Percentiles rank a stretch among this genome's conserved stretches.
These are phyloP conservation scores for Parnassius apollo DNA, from an alignment of 2,888 invertebrate genomes.

Conservation along the genomic window DNA sequence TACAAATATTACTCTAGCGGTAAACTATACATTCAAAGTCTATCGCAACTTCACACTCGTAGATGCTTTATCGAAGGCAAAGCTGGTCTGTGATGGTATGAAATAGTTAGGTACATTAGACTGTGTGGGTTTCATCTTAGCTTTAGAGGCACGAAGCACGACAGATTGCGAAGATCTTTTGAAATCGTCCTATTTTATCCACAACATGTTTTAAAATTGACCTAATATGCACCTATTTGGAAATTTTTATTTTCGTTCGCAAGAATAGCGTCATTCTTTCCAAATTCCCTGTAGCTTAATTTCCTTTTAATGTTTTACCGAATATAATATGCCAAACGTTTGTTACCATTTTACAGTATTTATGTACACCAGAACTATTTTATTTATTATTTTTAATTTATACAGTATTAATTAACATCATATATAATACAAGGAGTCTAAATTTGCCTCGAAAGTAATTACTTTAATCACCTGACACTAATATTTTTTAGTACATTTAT, in stretches of 20 bases:
- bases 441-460: constrained; percentile 14
- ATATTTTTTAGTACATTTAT: not conserved
- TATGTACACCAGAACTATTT: constrained; percentile 33
- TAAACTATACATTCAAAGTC: constrained; percentile 27
- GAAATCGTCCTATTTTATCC: constrained; percentile 30
- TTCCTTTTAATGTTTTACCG: constrained; percentile 12
- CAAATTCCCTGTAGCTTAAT: not conserved
- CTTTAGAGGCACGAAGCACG: constrained; percentile 42
- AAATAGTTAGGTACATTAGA: constrained; percentile 71
- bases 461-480: not conserved
- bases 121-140: constrained; percentile 57
- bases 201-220: constrained; percentile 4
- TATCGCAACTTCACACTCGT: constrained; percentile 52
- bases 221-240: not conserved
- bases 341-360: constrained; percentile 43
- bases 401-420: constrained; percentile 28
- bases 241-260: not conserved
- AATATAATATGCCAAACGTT: constrained; percentile 32
- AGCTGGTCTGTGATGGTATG: constrained; percentile 78
- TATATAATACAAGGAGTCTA: constrained; percentile 1
- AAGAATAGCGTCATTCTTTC: not conserved
- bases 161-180: constrained; percentile 42
- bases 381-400: constrained; percentile 23
- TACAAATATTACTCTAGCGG: not conserved
- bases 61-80: constrained; percentile 65